A percentile compares a stretch with the other conserved stretches of the same genome.
phyloP scores from a whole-genome alignment of 2,113 vertebrate genomes.

The Euleptes europaea region DNA sequence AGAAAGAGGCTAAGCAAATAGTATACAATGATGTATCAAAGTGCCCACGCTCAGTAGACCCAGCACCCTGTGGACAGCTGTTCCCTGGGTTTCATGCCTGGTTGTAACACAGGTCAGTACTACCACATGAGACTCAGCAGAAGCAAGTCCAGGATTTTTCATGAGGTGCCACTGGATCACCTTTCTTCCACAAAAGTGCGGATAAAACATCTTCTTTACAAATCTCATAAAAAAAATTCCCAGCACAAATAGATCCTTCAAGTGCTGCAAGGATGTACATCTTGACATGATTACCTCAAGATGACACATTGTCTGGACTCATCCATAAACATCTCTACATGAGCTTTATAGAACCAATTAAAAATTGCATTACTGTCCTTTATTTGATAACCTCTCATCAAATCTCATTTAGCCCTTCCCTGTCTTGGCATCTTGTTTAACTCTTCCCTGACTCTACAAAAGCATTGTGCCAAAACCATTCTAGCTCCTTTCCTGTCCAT shows the following conservation, averaged over 20 bases:
- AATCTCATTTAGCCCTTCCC: neutral
- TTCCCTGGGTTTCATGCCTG: too few species aligned
- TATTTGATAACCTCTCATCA: neutral
- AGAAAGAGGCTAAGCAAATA: too few species aligned
- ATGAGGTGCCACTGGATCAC: too few species aligned
- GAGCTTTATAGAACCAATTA: neutral
- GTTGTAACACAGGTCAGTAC: too few species aligned
- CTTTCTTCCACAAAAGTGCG: too few species aligned
- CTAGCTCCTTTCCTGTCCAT: neutral
- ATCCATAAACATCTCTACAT: neutral
- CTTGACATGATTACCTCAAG: neutral
- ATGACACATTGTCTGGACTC: neutral
- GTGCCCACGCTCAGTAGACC: too few species aligned
- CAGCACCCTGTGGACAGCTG: too few species aligned
- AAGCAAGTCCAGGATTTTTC: too few species aligned
- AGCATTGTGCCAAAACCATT: neutral
- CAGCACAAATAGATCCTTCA: neutral
- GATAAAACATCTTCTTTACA: too few species aligned
- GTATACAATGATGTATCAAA: too few species aligned
- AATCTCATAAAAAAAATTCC: neutral
- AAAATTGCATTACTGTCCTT: neutral
- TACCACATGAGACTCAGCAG: too few species aligned
- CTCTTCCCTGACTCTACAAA: neutral
- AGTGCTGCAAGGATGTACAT: too few species aligned
- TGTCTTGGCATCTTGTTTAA: neutral